A percentile compares a stretch with the other conserved stretches of the same genome.
These are phyloP conservation scores for Bubo bubo DNA, from an alignment of 2,113 vertebrate species.

Conservation along the genomic window DNA sequence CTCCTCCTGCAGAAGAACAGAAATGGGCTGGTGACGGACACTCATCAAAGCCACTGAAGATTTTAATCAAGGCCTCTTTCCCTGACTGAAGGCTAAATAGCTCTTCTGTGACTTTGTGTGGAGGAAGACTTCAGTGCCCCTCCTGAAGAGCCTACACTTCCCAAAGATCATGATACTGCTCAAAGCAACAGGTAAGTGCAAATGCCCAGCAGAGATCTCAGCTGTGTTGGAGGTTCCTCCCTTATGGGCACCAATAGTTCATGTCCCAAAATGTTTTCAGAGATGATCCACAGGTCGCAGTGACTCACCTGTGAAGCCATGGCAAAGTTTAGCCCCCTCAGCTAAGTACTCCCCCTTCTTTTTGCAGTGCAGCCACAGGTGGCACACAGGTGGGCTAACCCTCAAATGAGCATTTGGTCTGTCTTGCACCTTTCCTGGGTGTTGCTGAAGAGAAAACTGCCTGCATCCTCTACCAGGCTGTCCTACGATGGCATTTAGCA, in stretches of 20 bases:
- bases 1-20: neutral
- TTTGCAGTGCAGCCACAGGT: neutral
- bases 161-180: neutral
- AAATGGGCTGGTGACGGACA: accelerated
- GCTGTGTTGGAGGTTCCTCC: neutral
- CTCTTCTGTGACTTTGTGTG: neutral
- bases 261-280: neutral
- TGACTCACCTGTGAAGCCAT: accelerated
- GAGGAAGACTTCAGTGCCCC: neutral
- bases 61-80: neutral
- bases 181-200: neutral
- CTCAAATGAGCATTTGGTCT: neutral
- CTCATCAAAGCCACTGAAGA: neutral
- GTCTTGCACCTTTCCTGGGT: neutral
- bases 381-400: neutral
- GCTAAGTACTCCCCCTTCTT: neutral
- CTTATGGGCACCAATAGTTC: neutral
- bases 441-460: neutral
- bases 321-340: neutral
- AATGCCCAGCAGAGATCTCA: neutral
- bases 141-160: neutral
- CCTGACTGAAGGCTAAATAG: neutral
- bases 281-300: neutral
- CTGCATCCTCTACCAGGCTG: neutral
- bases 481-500: accelerated